Evolutionary conservation across 2,888 invertebrate genomes (phyloP).

Genomic region (Alcis repandata): DNA sequence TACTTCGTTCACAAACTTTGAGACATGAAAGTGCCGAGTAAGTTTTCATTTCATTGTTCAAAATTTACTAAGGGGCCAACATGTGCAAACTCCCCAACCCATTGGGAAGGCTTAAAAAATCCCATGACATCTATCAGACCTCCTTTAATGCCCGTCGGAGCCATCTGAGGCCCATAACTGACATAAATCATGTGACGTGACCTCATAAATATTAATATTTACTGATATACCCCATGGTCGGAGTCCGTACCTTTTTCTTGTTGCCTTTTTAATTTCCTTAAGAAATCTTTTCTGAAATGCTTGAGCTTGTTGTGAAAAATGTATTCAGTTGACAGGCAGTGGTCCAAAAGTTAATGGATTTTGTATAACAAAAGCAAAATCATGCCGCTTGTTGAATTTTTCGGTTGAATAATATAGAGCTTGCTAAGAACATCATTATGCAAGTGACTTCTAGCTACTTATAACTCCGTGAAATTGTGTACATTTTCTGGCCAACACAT

Average conservation of each 20-base stretch:
- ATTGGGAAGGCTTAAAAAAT: constrained; percentile 32
- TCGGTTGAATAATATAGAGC: neutral
- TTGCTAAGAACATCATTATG: neutral
- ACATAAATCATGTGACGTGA: constrained; percentile 42
- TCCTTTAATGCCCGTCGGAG: constrained; percentile 28
- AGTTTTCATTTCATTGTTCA: neutral
- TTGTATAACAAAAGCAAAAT: constrained; percentile 13
- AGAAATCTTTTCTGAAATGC: constrained; percentile 27
- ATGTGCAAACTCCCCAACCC: constrained; percentile 11
- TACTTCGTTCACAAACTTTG: neutral
- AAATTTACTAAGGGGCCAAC: neutral
- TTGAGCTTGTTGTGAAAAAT: constrained; percentile 25
- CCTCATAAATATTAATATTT: constrained; percentile 44
- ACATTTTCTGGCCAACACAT: neutral
- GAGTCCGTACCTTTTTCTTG: constrained; percentile 28
- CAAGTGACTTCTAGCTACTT: neutral
- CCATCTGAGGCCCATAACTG: constrained; percentile 41
- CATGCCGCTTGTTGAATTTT: constrained; percentile 9
- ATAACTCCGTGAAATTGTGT: neutral
- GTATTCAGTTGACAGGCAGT: constrained; percentile 14
- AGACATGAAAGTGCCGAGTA: neutral
- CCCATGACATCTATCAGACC: constrained; percentile 40
- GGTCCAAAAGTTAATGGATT: constrained; percentile 17
- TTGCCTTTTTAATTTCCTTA: constrained; percentile 33
- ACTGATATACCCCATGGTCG: constrained; percentile 34